phyloP scores from a whole-genome alignment of 2,888 invertebrate genomes.

The Volucella inflata region DNA sequence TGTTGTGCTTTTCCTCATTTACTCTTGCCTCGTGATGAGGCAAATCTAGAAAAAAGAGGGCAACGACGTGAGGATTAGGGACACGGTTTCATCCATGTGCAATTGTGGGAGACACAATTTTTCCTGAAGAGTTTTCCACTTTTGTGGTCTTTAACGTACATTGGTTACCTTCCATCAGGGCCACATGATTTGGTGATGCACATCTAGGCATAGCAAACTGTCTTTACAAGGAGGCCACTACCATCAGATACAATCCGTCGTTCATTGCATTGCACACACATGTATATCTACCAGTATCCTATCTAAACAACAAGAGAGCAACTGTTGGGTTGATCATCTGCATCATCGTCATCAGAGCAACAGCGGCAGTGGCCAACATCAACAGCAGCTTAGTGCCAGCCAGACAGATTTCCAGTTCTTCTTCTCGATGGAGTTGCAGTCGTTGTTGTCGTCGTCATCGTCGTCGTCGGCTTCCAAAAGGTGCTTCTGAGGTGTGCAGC shows the following conservation, averaged over 20 bases:
- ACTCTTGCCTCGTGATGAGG: slow-evolving; percentile 68
- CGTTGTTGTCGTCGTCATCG: slow-evolving; percentile 27
- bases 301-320: slow-evolving; percentile 67
- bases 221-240: slow-evolving; percentile 65
- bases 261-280: slow-evolving; percentile 58
- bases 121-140: slow-evolving; percentile 59
- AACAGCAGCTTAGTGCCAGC: slow-evolving; percentile 47
- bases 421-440: slow-evolving; percentile 21
- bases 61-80: slow-evolving; percentile 16
- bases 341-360: slow-evolving; percentile 56
- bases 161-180: slow-evolving; percentile 71
- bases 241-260: slow-evolving; percentile 68
- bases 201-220: slow-evolving; percentile 60
- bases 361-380: slow-evolving; percentile 39
- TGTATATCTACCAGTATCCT: slow-evolving; percentile 35
- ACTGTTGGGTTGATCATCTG: slow-evolving; percentile 70
- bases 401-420: slow-evolving; percentile 53
- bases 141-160: slow-evolving; percentile 73
- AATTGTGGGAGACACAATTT: slow-evolving; percentile 73
- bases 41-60: slow-evolving; percentile 21
- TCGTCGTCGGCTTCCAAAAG: slow-evolving; percentile 58
- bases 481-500: slow-evolving; percentile 75
- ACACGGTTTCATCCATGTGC: slow-evolving; percentile 28
- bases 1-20: slow-evolving; percentile 61
- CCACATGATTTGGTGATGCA: slow-evolving; percentile 73